Conservation (phyloP, 1,140 invertebrate species). For the Diachasmimorpha longicaudata region DNA sequence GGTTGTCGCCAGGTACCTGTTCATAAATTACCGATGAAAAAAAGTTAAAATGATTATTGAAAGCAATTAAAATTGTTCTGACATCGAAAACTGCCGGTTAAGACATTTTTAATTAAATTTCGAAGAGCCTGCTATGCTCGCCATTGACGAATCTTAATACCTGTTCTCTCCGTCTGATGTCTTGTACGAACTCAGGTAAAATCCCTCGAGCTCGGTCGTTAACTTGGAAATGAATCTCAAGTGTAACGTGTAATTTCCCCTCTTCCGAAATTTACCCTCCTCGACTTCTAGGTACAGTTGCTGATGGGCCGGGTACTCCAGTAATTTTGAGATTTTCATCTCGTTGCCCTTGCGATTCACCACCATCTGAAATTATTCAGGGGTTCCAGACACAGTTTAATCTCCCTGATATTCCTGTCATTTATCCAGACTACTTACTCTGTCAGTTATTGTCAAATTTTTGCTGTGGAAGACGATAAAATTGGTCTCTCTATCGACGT, state of each 20-base stretch:
- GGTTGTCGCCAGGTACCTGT: constrained; percentile 88
- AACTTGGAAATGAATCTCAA: constrained; percentile 83
- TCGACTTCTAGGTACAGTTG: constrained; percentile 88
- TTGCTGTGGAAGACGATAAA: constrained; percentile 91
- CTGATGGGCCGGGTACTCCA: constrained; percentile 83
- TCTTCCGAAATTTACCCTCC: constrained; percentile 73
- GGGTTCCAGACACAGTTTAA: no score
- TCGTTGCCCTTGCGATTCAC: constrained; percentile 75
- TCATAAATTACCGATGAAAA: constrained; percentile 29
- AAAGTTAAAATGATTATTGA: neutral
- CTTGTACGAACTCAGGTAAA: constrained; percentile 90
- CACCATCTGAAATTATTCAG: constrained; percentile 66
- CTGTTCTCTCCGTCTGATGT: constrained; percentile 76
- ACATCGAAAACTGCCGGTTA: constrained; percentile 23
- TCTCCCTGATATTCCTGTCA: neutral
- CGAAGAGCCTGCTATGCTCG: no score
- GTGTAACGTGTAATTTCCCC: constrained; percentile 83
- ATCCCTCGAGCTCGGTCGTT: constrained; percentile 83
- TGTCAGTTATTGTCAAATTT: constrained; percentile 86
- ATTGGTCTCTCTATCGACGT: constrained; percentile 81
- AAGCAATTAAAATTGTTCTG: constrained; percentile 14
- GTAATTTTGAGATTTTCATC: constrained; percentile 72
- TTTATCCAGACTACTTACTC: constrained; percentile 61
- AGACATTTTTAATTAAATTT: no score
- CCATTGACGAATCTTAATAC: constrained; percentile 58